Conservation (phyloP, 1,140 invertebrate genomes). For the Prorops nasuta region DNA sequence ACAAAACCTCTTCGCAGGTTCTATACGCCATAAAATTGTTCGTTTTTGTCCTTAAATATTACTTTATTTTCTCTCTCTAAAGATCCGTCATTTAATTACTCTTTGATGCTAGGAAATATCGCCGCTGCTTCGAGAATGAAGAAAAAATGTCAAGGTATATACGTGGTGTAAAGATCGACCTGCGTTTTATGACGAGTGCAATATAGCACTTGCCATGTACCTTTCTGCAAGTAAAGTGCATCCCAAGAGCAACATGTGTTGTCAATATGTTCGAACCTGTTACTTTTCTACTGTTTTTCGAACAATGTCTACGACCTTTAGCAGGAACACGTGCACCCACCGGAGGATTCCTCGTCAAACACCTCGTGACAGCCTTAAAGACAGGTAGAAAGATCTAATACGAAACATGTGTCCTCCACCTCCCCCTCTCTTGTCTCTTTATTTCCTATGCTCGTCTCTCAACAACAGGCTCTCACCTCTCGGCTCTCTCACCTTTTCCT, state of each 20-base stretch:
- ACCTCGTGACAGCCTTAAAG: slow-evolving; percentile 9
- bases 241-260: slow-evolving; percentile 12
- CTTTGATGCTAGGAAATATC: too few species aligned
- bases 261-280: slow-evolving; percentile 11
- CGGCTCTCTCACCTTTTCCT: neutral
- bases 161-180: too few species aligned
- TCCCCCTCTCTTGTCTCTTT: neutral
- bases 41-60: too few species aligned
- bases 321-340: slow-evolving; percentile 11
- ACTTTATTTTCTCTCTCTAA: too few species aligned
- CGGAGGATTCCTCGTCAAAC: slow-evolving; percentile 13
- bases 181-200: slow-evolving; percentile 12
- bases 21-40: too few species aligned
- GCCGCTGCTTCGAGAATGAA: too few species aligned
- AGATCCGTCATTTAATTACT: too few species aligned
- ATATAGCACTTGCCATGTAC: slow-evolving; percentile 8
- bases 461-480: neutral
- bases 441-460: neutral
- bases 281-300: too few species aligned
- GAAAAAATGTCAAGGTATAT: too few species aligned
- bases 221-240: slow-evolving; percentile 17
- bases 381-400: slow-evolving; percentile 31
- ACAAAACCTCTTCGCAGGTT: too few species aligned
- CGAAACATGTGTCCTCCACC: slow-evolving; percentile 31
- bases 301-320: slow-evolving; percentile 7